Evolutionary conservation across 2,888 invertebrate genomes (phyloP), one percentile per base, ranked within the genome.

Genomic region (Dryadula phaetusa): DNA sequence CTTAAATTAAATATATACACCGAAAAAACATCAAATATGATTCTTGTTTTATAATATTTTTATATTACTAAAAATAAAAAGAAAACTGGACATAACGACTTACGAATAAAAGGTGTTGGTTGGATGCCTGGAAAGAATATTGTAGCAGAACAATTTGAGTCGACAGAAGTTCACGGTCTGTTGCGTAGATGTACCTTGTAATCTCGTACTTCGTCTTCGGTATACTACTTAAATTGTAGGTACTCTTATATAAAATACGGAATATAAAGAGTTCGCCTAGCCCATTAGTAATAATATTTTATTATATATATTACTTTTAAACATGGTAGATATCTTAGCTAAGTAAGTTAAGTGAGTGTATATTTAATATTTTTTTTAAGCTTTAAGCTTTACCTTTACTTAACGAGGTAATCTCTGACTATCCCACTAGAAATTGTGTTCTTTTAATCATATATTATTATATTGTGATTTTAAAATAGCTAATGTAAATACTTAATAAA

Each of bases 81-180:
- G 7, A 32, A 53, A 44, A 32, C 18, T 40, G 4, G 47, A 44
- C 77, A 77, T 77, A 78, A 81, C 84, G 86, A 85, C 85, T 87
- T 84, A 82, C 81, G 75, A 62, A 79, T 78, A 66, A 67, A 56
- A 72, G 66, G 69, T 70, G 74, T 64, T 76, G 75, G 72, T 66
- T 75, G 75, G 77, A 77, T 77, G 77, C 77, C 80, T 78, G 77
- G 77, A 75, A 75, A 79, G 81, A 81, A 83, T 77, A 77, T 85
- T 87, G 86, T 86, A 82, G 79, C 81, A 77, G 78, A 81, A 80
- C 80, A 86, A 87, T 90, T 89, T 88, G 90, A 86, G 84, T 85
- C 83, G 82, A 78, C 85, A 82, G 81, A 79, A 83, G 85, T 90
- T 88, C 83, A 88, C 86, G 87, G 85, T 83, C 87, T 83, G 79